A percentile compares a stretch with the other conserved stretches of the same genome.
Conservation (phyloP, 2,888 invertebrate genomes). For the Eilema caniola region DNA sequence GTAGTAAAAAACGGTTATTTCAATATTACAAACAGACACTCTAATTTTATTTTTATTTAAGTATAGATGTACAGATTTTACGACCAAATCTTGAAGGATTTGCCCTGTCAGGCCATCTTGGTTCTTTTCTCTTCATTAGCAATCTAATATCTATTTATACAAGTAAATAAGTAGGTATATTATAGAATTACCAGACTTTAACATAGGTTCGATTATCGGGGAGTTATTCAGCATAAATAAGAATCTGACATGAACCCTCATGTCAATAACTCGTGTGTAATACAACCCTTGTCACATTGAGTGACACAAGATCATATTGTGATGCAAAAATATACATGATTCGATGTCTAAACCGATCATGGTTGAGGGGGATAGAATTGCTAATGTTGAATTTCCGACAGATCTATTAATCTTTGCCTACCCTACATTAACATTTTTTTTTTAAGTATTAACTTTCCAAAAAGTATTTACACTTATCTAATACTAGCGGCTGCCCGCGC, state of each 20-base stretch:
- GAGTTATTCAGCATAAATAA: constrained; percentile 17
- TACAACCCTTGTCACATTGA: constrained; percentile 45
- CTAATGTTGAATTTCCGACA: constrained; percentile 21
- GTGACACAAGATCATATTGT: constrained; percentile 41
- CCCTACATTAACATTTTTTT: too few relatives aligned
- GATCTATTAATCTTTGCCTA: not conserved
- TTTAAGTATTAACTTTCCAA: too few relatives aligned
- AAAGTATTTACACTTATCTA: too few relatives aligned
- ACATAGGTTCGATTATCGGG: constrained; percentile 33
- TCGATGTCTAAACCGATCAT: constrained; percentile 31
- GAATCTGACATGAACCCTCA: constrained; percentile 29
- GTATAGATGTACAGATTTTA: too few relatives aligned
- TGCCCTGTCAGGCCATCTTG: too few relatives aligned
- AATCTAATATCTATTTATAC: too few relatives aligned
- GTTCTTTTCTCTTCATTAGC: too few relatives aligned
- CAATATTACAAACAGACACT: too few relatives aligned
- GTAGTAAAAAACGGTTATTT: too few relatives aligned
- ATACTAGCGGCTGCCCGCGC: too few relatives aligned
- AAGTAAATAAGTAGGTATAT: not conserved
- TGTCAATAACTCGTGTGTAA: constrained; percentile 40
- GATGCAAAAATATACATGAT: constrained; percentile 50
- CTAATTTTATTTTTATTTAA: too few relatives aligned
- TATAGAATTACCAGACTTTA: not conserved
- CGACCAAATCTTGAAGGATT: too few relatives aligned
- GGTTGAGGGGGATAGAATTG: constrained; percentile 19